phyloP scores from a whole-genome alignment of 2,797 vertebrate genomes.

The Columba guinea region DNA sequence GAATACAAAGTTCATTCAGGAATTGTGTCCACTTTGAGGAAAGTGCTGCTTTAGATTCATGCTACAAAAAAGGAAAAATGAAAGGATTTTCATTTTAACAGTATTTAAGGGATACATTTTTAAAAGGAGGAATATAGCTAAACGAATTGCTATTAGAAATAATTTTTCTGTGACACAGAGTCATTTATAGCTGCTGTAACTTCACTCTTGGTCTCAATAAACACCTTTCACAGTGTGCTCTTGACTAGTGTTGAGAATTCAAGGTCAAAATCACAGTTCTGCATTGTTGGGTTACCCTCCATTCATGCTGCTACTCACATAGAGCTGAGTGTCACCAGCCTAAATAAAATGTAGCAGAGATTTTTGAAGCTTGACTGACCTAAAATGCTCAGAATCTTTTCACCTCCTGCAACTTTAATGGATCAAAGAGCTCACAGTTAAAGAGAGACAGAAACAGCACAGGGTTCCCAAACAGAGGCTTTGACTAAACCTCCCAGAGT shows the following conservation, averaged over 20 bases:
- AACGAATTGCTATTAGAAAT: not conserved
- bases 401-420: not conserved
- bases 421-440: not conserved
- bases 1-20: not conserved
- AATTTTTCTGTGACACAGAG: not conserved
- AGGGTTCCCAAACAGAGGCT: not conserved
- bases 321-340: not conserved
- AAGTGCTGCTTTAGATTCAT: not conserved
- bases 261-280: not conserved
- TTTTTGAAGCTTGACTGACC: not conserved
- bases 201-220: not conserved
- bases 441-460: not conserved
- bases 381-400: not conserved
- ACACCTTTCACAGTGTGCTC: not conserved
- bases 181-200: not conserved
- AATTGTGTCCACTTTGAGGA: not conserved
- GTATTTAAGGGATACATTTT: not conserved
- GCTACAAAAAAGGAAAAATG: not conserved
- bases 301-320: not conserved
- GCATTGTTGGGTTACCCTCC: not conserved
- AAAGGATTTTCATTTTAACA: not conserved
- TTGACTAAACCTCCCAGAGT: not conserved
- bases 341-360: not conserved
- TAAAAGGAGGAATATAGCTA: not conserved
- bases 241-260: not conserved